These are phyloP conservation scores for Apodemia duryi DNA, from an alignment of 2,888 invertebrate genomes.

Conservation along the genomic window DNA sequence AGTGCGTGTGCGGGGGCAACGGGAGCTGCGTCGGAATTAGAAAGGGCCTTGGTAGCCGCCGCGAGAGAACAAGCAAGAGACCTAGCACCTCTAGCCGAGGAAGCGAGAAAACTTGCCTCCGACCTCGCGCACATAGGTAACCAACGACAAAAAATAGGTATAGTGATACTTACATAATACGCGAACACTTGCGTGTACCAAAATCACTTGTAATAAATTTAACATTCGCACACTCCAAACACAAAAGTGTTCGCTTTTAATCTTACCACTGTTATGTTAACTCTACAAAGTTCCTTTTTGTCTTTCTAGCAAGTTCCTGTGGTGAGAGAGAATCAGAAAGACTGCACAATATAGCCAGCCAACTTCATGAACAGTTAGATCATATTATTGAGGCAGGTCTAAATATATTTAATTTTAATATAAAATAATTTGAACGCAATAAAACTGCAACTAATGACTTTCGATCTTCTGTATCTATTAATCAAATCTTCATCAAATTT, in stretches of 20 bases:
- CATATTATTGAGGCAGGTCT: constrained; percentile 95
- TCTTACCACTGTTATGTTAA: constrained; percentile 24
- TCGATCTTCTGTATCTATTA: no score
- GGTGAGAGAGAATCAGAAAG: constrained; percentile 87
- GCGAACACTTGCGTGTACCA: constrained; percentile 40
- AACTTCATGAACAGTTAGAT: constrained; percentile 98
- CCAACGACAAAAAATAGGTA: constrained; percentile 61
- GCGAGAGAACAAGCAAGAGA: constrained; percentile 71
- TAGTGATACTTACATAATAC: constrained; percentile 42
- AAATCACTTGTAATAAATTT: background rate
- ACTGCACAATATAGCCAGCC: constrained; percentile 95
- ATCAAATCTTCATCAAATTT: no score
- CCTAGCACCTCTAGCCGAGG: constrained; percentile 65
- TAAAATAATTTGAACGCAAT: background rate
- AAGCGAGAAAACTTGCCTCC: constrained; percentile 65
- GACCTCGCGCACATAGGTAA: constrained; percentile 76
- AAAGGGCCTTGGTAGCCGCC: constrained; percentile 85
- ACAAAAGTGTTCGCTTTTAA: constrained; percentile 39
- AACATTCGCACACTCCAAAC: constrained; percentile 31
- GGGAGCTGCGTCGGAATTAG: constrained; percentile 91
- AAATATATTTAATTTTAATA: constrained; percentile 16
- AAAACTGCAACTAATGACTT: no score
- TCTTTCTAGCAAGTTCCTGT: constrained; percentile 74
- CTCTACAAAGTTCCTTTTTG: constrained; percentile 26
- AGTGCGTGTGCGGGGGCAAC: constrained; percentile 82